Base-by-base conservation (phyloP, 2,888 invertebrate species). In the Heliconius ethilla region DNA sequence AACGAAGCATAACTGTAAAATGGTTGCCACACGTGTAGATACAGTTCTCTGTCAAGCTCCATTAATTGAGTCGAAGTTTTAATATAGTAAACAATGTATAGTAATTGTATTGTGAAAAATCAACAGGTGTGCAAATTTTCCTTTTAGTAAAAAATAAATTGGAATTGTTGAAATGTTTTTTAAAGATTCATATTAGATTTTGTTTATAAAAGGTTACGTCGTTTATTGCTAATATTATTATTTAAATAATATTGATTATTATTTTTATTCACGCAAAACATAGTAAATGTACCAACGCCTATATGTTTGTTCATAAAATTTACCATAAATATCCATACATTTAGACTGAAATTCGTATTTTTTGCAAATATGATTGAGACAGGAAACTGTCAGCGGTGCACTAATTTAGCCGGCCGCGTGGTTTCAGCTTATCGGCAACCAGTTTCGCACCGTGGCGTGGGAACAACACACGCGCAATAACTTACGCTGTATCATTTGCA, bases 371-470 rank as follows among this genome's bases (percentile, higher is more conserved):
- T 87, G 79, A 82, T 85, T 87, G 87, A 87, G 89, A 87, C 93
- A 92, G 93, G 93, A 93, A 93, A 89, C 91, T 91, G 93, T 93
- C 92, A 88, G 90, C 87, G 88, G 88, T 89, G 88, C 87, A 91
- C 91, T 92, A 92, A 93, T 92, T 93, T 90, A 92, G 87, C 86
- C 81, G 86, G 88, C 88, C 90, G 87, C 89, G 89, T 89, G 88
- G 90, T 90, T 91, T 90, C 91, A 91, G 91, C 91, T 92, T 93
- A 93, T 91, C 93, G 89, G 87, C 83, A 84, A 93, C 94, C 92
- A 90, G 94, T 94, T 93, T 91, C 84, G 92, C 93, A 91, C 88
- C 94, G 94, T 94, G 94, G 94, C 94, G 94, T 94, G 94, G 94
- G 94, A 94, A 94, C 89, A 86, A 89, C 88, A 85, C 91, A 89